Evolutionary conservation across 2,888 invertebrate genomes (phyloP), one percentile per base, ranked within the genome.

Genomic region (Folsomia manolachei): DNA sequence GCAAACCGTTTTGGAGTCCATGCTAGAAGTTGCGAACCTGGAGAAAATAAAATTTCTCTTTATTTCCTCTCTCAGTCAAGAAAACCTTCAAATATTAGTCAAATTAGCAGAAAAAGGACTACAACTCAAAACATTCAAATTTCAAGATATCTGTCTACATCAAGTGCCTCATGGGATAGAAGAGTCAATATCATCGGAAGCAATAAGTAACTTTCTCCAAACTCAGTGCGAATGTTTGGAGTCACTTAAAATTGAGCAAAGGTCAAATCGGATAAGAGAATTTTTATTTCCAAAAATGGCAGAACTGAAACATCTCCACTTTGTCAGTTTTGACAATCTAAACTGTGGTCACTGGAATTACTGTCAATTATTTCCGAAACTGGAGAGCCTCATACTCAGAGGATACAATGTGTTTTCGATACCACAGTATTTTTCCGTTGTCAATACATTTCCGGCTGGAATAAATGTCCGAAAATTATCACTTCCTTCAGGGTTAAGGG

Each of bases 71-170:
- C 56, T 75, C 23, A 73, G 71, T 11, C 71, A 75, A 53, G 63
- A 71, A 14, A 73, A 75, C 51, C 64, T 75, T 18, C 63, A 71
- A 1, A 73, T 70, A 2, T 27, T 75, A 19, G 60, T 71, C 2
- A 70, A 75, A 56, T 60, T 75, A 9, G 73, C 71, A 19, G 70
- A 73, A 18, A 70, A 71, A 56, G 75, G 75, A n/a, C 23, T 75
- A 39, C 26, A 68, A 27, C 69, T 75, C 24, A 71, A 67, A 18
- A 66, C 71, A n/a, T 75, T 75, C 60, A 26, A 65, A 63, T 75
- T 75, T 64, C 73, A 73, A 63, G 75, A 75, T 65, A 63, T 75
- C 23, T 73, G 75, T 63, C 63, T 75, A n/a, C 75, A 75, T 14
- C 56, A 56, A 7, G 39, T 39, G 39, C 21, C 69, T 25, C 71